Evolutionary conservation across 2,113 vertebrate genomes (phyloP).

Genomic region (Epinephelus moara): DNA sequence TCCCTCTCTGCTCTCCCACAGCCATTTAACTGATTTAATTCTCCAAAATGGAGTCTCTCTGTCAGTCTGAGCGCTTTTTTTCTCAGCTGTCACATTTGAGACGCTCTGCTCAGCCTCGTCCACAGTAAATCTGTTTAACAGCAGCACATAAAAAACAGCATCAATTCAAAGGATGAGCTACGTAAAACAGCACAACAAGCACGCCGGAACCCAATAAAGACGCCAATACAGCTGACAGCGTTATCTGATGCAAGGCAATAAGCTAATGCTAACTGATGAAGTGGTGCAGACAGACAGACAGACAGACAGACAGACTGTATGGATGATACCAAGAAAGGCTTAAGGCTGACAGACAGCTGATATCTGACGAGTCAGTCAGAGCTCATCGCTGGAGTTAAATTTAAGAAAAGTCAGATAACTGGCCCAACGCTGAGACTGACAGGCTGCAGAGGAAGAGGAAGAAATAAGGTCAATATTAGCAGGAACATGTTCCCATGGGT

Average conservation of each 20-base stretch:
- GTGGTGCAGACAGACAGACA: neutral
- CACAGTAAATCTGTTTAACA: constrained; percentile 72
- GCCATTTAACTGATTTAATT: constrained; percentile 79
- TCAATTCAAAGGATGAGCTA: constrained; percentile 63
- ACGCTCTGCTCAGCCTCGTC: constrained; percentile 56
- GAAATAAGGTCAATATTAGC: neutral
- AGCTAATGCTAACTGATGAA: constrained; percentile 58
- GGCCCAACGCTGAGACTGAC: neutral
- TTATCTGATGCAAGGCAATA: constrained; percentile 41
- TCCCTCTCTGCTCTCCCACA: constrained; percentile 57
- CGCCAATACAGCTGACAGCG: constrained; percentile 29
- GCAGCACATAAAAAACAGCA: constrained; percentile 59
- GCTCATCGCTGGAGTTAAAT: neutral
- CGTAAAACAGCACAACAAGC: constrained; percentile 63
- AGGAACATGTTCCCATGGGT: neutral
- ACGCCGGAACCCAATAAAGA: constrained; percentile 40
- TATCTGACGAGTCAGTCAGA: constrained; percentile 23
- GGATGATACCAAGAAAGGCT: neutral
- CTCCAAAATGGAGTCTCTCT: constrained; percentile 77
- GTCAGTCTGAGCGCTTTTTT: constrained; percentile 59
- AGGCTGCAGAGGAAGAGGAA: neutral
- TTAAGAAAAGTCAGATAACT: neutral
- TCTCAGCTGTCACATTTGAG: constrained; percentile 66
- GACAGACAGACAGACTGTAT: neutral
- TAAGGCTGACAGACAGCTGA: neutral